These are phyloP conservation scores for Atta texana DNA, from an alignment of 1,140 invertebrate species.

Conservation along the genomic window DNA sequence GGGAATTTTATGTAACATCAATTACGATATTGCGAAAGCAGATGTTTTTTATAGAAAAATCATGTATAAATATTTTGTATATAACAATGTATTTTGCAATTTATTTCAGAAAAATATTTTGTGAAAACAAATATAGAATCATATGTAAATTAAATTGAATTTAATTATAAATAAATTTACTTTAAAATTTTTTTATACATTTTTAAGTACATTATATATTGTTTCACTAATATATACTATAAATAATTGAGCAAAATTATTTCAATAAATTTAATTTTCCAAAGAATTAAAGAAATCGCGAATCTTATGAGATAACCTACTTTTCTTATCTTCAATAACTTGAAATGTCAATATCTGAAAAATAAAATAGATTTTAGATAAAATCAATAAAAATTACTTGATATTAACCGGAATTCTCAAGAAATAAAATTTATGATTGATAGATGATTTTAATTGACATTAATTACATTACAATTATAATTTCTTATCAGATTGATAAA, in stretches of 20 bases:
- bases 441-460: neutral
- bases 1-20: neutral
- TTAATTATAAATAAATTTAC: constrained; percentile 11
- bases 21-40: neutral
- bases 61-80: neutral
- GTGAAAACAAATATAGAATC: neutral
- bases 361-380: neutral
- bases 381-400: neutral
- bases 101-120: neutral
- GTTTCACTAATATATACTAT: neutral
- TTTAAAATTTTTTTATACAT: neutral
- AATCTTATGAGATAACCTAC: neutral
- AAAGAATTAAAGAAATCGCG: neutral
- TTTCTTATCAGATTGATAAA: neutral
- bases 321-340: neutral
- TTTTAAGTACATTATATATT: constrained; percentile 4
- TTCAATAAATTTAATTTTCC: neutral
- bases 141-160: neutral
- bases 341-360: neutral
- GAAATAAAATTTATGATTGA: neutral
- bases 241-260: neutral
- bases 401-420: neutral
- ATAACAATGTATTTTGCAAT: neutral
- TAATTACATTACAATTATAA: neutral
- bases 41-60: constrained; percentile 13